A percentile compares a stretch with the other conserved stretches of the same genome.
These are phyloP conservation scores for Hypotaenidia philippensis DNA, from an alignment of 2,797 vertebrate species.

Conservation along the genomic window DNA sequence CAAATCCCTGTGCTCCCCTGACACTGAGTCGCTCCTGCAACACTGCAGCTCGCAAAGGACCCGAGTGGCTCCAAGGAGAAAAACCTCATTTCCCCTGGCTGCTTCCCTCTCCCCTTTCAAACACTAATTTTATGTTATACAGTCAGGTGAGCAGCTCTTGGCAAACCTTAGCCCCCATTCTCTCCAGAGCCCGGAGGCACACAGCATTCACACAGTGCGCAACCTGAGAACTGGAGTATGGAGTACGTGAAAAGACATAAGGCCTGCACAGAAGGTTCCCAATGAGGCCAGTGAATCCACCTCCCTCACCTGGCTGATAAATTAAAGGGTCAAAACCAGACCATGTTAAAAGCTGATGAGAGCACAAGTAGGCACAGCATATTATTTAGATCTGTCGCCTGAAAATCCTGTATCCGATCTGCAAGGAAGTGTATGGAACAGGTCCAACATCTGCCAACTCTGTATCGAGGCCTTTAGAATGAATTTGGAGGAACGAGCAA, in stretches of 20 bases:
- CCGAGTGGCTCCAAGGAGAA: constrained; percentile 13
- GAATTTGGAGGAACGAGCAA: constrained; percentile 13
- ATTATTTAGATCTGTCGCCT: neutral
- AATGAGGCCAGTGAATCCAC: neutral
- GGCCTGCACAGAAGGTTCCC: neutral
- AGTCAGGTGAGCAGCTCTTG: neutral
- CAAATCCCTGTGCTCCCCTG: constrained; percentile 18
- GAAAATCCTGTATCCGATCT: neutral
- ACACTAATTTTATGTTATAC: neutral
- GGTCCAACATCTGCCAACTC: neutral
- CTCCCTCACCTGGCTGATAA: neutral
- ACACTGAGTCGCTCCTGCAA: neutral
- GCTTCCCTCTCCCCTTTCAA: constrained; percentile 12
- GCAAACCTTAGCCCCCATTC: constrained; percentile 5
- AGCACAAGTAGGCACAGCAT: neutral
- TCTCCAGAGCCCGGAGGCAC: neutral
- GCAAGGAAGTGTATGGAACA: neutral
- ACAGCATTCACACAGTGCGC: neutral
- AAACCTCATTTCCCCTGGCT: neutral
- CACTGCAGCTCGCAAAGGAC: constrained; percentile 16
- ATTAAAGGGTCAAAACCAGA: neutral
- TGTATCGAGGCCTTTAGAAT: neutral
- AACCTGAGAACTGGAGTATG: neutral
- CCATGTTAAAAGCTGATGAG: neutral
- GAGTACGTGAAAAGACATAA: neutral